Base-by-base conservation (phyloP, 2,888 invertebrate species). In the Alloplasta piceator region DNA sequence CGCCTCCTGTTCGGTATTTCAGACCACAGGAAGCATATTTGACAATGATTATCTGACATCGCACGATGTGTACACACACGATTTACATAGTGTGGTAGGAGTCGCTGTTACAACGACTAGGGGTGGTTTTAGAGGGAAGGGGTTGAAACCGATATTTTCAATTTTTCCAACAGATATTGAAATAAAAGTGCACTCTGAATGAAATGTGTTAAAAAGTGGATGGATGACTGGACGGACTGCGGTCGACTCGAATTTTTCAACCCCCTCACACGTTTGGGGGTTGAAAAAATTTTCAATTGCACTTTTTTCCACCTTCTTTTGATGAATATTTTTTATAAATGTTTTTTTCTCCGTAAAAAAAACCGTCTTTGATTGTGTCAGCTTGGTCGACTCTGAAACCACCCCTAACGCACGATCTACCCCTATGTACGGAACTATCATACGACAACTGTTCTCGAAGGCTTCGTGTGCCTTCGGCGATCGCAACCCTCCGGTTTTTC, bases 131-230 rank as follows among this genome's bases (percentile, higher is more conserved):
- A 9, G 12, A n/a, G 63, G 7, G 55, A 67, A 58, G 61, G 72
- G 80, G 61, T 67, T 63, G 60, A 73, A 68, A 73, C 77, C 80
- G 80, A 72, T 61, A 50, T 58, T 76, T 60, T 67, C 38, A 71
- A 46, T 14, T 70, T 68, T 74, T 6, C 50, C 0, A 10, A 38
- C 14, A 26, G 39, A 48, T 52, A 14, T 36, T 48, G 16, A 16
- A 43, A 14, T 38, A 60, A 48, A n/a, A 10, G n/a, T 9, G 41
- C 9, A 52, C 60, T 39, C 60, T 39, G 63, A 43, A 74, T 26
- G 38, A 46, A 63, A 58, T 12, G 61, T 14, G 36, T 43, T 26
- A 26, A 61, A 5, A n/a, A 39, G 39, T 6, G 74, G 77, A 77
- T 58, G 80, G 77, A 63, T 38, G 41, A 56, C 46, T 50, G 78